Conservation (phyloP, 2,113 vertebrate genomes). For the Typhlomys cinereus region DNA sequence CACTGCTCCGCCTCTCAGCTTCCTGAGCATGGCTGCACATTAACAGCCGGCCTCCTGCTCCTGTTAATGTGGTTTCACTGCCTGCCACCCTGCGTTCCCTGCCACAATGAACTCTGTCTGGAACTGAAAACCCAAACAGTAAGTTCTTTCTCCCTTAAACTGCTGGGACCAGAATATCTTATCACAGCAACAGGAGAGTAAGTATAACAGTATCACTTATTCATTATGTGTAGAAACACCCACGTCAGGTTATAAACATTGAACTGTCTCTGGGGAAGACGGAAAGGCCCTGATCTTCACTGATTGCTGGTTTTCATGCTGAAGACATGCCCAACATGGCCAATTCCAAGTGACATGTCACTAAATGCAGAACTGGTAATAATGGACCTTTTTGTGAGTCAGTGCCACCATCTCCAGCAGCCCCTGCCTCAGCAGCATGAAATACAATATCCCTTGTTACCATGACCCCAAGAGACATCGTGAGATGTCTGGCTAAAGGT, state of each 20-base stretch:
- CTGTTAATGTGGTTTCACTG: no score
- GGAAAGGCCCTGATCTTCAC: slow-evolving; percentile 23
- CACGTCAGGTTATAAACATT: neutral
- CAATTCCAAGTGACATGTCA: slow-evolving; percentile 19
- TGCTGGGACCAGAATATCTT: no score
- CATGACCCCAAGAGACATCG: neutral
- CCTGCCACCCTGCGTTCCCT: no score
- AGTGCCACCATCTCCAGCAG: neutral
- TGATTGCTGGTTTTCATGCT: neutral
- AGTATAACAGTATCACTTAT: no score
- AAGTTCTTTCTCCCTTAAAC: no score
- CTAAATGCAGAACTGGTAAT: neutral
- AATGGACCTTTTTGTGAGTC: neutral
- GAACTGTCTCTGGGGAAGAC: neutral
- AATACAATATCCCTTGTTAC: neutral
- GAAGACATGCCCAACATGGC: neutral
- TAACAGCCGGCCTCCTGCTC: no score
- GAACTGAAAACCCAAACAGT: no score
- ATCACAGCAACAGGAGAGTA: no score
- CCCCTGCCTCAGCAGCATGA: neutral
- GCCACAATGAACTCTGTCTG: no score
- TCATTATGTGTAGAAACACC: slow-evolving; percentile 38
- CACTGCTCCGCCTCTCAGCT: no score
- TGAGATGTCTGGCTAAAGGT: neutral
- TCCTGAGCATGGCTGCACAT: no score